A percentile compares a stretch with the other conserved stretches of the same genome.
Evolutionary conservation across 2,113 vertebrate species (phyloP).

Genomic region (Thamnaconus septentrionalis): DNA sequence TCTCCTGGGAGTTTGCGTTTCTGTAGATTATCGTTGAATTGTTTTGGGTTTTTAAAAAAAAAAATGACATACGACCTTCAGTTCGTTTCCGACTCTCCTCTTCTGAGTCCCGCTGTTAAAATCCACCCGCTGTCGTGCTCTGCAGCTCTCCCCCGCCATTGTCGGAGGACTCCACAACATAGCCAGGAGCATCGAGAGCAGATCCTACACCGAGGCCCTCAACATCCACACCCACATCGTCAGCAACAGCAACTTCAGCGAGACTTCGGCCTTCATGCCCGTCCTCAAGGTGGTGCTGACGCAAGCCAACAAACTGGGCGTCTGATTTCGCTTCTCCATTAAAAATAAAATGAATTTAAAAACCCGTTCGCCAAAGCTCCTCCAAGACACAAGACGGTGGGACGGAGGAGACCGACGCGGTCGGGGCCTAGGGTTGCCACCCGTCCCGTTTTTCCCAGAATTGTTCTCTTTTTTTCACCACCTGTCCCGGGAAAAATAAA

Average conservation of each 20-base stretch:
- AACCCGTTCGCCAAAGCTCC: not conserved
- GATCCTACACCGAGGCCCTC: conserved; percentile 86
- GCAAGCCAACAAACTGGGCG: conserved; percentile 92
- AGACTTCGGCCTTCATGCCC: conserved; percentile 98
- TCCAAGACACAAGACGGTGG: not conserved
- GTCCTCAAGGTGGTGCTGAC: conserved; percentile 96
- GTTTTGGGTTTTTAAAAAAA: too few species aligned
- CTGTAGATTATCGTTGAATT: too few species aligned
- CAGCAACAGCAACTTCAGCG: conserved; percentile 97
- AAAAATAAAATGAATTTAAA: too few species aligned
- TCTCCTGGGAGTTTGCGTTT: too few species aligned
- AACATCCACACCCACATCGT: conserved; percentile 96
- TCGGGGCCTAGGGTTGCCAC: too few species aligned
- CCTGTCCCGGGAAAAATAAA: too few species aligned
- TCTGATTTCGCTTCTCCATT: conserved; percentile 59
- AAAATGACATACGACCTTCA: not conserved
- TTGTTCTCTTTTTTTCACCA: too few species aligned
- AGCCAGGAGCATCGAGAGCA: conserved; percentile 84
- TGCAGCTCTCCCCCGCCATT: conserved; percentile 91
- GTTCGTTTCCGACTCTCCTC: not conserved
- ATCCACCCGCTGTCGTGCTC: conserved; percentile 17
- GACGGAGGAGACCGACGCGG: not conserved
- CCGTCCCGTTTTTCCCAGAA: too few species aligned
- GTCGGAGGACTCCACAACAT: conserved; percentile 90
- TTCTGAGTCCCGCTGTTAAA: too few species aligned